A percentile compares a stretch with the other conserved stretches of the same genome.
Evolutionary conservation across 2,888 invertebrate species (phyloP).

Genomic region (Epsilonema sp.): DNA sequence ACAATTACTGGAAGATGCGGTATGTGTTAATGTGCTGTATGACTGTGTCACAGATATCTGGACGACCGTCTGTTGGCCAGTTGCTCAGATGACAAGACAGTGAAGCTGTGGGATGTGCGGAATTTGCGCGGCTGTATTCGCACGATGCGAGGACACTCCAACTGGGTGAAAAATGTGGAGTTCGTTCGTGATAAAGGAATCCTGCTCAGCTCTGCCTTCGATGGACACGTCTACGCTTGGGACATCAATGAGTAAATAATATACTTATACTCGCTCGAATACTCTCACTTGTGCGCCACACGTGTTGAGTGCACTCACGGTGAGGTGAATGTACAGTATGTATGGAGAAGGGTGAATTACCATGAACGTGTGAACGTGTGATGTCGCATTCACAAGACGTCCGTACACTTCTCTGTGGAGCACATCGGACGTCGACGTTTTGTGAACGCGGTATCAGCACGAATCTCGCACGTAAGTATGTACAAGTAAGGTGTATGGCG

Average conservation of each 20-base stretch:
- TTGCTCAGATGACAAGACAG: constrained; percentile 78
- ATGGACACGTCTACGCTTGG: constrained; percentile 82
- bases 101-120: constrained; percentile 78
- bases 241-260: constrained; percentile 54
- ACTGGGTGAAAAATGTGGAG: constrained; percentile 91
- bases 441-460: too few species aligned
- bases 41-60: constrained; percentile 46
- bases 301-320: too few species aligned
- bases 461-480: too few species aligned
- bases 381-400: too few species aligned
- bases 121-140: constrained; percentile 52
- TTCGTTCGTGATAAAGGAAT: constrained; percentile 61
- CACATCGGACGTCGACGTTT: too few species aligned
- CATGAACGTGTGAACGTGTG: too few species aligned
- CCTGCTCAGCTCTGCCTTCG: constrained; percentile 71
- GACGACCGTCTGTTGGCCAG: constrained; percentile 70
- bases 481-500: too few species aligned
- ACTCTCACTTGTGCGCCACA: too few species aligned
- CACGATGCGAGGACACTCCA: constrained; percentile 62
- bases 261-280: too few species aligned
- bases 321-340: too few species aligned
- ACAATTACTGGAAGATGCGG: too few species aligned
- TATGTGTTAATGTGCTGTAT: not conserved
- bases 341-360: not conserved
- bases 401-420: too few species aligned